phyloP scores from a whole-genome alignment of 2,888 invertebrate genomes.

The Tholera decimalis region DNA sequence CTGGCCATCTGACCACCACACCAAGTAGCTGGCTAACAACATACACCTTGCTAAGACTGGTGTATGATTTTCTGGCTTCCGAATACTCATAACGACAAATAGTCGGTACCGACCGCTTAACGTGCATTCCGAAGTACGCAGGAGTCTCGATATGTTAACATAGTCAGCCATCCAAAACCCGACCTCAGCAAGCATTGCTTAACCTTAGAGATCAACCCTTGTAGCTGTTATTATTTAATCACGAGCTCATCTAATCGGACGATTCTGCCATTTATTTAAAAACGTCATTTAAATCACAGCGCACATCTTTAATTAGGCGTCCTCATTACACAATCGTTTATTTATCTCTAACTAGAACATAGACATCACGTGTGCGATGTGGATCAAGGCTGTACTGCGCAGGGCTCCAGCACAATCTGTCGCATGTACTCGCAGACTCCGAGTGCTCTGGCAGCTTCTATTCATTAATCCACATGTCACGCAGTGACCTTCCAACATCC shows the following conservation, averaged over 20 bases:
- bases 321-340: conserved; percentile 1
- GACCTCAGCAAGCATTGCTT: too few species aligned
- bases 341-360: conserved; percentile 2
- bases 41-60: too few species aligned
- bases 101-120: too few species aligned
- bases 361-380: conserved; percentile 30
- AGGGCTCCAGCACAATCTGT: not conserved
- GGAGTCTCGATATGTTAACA: too few species aligned
- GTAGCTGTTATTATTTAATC: too few species aligned
- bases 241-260: not conserved
- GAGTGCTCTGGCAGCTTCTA: conserved; percentile 4
- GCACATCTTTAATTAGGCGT: conserved; percentile 2
- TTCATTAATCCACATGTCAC: conserved; percentile 2
- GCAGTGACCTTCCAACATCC: conserved; percentile 21
- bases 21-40: too few species aligned
- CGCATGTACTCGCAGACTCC: not conserved
- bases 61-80: too few species aligned
- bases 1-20: too few species aligned
- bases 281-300: conserved; percentile 7
- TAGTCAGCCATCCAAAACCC: too few species aligned
- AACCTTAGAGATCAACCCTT: too few species aligned
- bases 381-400: conserved; percentile 34
- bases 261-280: not conserved
- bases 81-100: too few species aligned
- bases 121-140: too few species aligned